Evolutionary conservation across 2,113 vertebrate genomes (phyloP).

Genomic region (Boleophthalmus pectinirostris): DNA sequence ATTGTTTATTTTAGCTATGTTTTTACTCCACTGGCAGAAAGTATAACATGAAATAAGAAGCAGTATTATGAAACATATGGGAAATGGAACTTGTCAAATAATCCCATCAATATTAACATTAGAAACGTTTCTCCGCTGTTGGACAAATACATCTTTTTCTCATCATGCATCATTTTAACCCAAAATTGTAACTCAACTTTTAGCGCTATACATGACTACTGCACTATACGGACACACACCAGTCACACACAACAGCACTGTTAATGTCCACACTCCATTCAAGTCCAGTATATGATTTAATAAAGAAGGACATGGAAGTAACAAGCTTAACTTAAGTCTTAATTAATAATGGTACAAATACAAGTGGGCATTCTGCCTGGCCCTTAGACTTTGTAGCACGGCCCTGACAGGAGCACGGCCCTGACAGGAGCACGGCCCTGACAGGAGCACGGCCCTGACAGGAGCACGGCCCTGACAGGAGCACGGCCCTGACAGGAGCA

Average conservation of each 20-base stretch:
- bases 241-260: too few species aligned
- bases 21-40: not conserved
- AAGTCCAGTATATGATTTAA: too few species aligned
- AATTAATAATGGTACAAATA: too few species aligned
- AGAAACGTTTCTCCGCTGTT: not conserved
- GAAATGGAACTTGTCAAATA: not conserved
- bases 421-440: not conserved
- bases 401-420: not conserved
- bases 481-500: not conserved
- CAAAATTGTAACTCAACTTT: too few species aligned
- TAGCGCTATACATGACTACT: too few species aligned
- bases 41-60: not conserved
- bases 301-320: too few species aligned
- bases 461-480: not conserved
- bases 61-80: not conserved
- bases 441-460: not conserved
- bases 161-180: not conserved
- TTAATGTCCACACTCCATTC: too few species aligned
- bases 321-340: too few species aligned
- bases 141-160: too few species aligned
- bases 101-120: not conserved
- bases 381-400: not conserved
- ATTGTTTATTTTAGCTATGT: not conserved
- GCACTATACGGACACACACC: too few species aligned
- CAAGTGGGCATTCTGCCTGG: not conserved